Percentiles rank a stretch among this genome's conserved stretches.
These are phyloP conservation scores for Drosophila willistoni DNA, from an alignment of 1,140 invertebrate species.

Conservation along the genomic window DNA sequence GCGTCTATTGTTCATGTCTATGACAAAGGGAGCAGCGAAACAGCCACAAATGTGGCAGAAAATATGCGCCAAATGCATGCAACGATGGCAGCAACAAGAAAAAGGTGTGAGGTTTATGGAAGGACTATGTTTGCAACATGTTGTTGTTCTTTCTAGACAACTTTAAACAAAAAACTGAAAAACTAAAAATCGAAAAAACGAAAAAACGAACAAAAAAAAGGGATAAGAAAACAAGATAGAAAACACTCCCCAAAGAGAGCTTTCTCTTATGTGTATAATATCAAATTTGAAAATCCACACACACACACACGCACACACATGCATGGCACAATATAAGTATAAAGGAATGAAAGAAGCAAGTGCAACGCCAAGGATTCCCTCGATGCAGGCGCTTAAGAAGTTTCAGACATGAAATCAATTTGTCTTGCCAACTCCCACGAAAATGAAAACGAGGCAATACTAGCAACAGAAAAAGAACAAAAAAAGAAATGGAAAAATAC, in stretches of 20 bases:
- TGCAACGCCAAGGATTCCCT: conserved; percentile 59
- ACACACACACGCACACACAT: conserved; percentile 20
- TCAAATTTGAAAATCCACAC: conserved; percentile 55
- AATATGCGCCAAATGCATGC: conserved; percentile 73
- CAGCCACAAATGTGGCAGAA: conserved; percentile 59
- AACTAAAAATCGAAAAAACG: not conserved
- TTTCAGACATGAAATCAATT: conserved; percentile 82
- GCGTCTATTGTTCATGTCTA: conserved; percentile 56
- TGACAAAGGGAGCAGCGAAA: conserved; percentile 53
- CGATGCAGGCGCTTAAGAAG: conserved; percentile 76
- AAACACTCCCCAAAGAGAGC: conserved; percentile 27
- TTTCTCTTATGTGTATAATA: conserved; percentile 65
- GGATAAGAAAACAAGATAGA: not conserved
- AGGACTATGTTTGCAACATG: conserved; percentile 64
- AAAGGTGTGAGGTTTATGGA: not conserved
- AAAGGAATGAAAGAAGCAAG: conserved; percentile 8
- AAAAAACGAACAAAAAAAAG: not conserved
- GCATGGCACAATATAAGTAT: conserved; percentile 12
- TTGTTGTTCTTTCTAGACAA: conserved; percentile 69
- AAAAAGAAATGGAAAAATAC: not conserved
- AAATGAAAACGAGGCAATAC: conserved; percentile 68
- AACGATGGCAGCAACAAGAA: conserved; percentile 22
- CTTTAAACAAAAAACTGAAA: conserved; percentile 34
- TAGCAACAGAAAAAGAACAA: conserved; percentile 31
- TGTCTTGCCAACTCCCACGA: conserved; percentile 78